Conservation (phyloP, 2,113 vertebrate genomes). For the Eidolon helvum region DNA sequence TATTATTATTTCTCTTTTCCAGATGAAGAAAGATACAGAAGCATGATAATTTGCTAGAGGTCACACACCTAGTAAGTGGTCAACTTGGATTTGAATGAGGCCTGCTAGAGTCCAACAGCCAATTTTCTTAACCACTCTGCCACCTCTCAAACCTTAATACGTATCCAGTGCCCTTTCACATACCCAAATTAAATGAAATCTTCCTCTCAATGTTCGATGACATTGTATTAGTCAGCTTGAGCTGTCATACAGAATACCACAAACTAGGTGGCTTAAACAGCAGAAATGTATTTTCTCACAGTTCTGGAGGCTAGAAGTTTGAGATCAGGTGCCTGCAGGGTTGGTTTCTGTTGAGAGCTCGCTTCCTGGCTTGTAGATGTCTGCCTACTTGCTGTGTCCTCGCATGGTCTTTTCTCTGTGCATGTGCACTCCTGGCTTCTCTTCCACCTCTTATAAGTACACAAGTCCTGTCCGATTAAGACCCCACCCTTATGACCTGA, state of each 20-base stretch:
- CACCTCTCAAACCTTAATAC: neutral
- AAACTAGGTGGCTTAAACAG: neutral
- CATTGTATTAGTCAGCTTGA: neutral
- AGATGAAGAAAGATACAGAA: neutral
- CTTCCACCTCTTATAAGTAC: neutral
- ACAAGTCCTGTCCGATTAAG: neutral
- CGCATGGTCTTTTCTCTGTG: neutral
- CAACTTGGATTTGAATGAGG: neutral
- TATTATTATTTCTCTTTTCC: neutral
- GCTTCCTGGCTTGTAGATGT: neutral
- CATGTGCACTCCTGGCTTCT: neutral
- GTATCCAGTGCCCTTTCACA: neutral
- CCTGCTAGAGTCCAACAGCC: neutral
- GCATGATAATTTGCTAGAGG: neutral
- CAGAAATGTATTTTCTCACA: neutral
- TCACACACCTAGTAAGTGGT: neutral
- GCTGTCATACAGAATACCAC: neutral
- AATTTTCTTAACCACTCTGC: neutral
- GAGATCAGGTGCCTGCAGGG: neutral
- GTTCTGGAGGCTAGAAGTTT: neutral
- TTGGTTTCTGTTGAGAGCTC: neutral
- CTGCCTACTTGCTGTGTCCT: neutral
- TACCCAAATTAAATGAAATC: neutral
- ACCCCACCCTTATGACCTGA: neutral
- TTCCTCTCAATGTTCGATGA: neutral